Conservation (phyloP, 2,888 invertebrate species). For the Epinotia brunnichana region DNA sequence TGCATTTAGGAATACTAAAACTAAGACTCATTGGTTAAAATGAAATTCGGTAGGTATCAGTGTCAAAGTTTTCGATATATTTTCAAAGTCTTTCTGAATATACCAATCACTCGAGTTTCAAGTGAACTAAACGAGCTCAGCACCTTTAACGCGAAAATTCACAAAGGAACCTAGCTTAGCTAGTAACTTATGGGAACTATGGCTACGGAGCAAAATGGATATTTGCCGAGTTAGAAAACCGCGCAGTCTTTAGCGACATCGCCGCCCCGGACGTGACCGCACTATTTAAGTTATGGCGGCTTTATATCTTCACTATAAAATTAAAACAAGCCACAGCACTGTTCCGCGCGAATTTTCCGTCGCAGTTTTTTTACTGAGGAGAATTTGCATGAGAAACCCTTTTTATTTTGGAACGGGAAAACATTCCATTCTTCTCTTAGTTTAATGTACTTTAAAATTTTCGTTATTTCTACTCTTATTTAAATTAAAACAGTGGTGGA, state of each 20-base stretch:
- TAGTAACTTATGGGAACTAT: conserved; percentile 41
- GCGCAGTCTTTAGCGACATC: conserved; percentile 49
- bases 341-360: conserved; percentile 2
- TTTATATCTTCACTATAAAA: conserved; percentile 45
- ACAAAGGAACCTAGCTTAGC: conserved; percentile 36
- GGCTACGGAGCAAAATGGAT: conserved; percentile 59
- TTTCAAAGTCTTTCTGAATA: neutral
- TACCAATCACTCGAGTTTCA: neutral
- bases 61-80: neutral
- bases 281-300: conserved; percentile 53
- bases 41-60: no score
- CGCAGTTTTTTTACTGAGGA: neutral
- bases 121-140: conserved; percentile 40
- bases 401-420: neutral
- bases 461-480: neutral
- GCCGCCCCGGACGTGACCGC: conserved; percentile 57
- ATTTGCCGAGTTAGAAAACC: conserved; percentile 60
- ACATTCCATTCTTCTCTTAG: neutral
- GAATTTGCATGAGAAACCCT: conserved; percentile 11
- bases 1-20: neutral
- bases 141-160: conserved; percentile 43
- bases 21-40: neutral
- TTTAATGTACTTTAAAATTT: neutral
- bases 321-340: conserved; percentile 41
- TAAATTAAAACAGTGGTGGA: neutral